Evolutionary conservation across 2,888 invertebrate species (phyloP), one percentile per base, ranked within the genome.

Genomic region (Hybos culiciformis): DNA sequence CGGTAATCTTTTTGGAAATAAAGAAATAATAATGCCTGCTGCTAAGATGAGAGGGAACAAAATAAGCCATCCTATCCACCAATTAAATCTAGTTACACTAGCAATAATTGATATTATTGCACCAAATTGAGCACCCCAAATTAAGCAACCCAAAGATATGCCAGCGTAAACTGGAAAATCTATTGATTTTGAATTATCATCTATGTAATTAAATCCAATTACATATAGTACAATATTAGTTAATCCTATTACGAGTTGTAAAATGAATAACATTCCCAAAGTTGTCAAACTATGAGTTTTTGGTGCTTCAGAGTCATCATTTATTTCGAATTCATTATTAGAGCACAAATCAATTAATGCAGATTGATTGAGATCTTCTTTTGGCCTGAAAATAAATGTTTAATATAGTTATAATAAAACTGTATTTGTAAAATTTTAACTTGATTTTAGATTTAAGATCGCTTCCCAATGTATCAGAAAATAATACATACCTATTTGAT

Each of bases 161-260:
- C 67, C 70, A 45, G 72, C 62, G 23, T 65, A 65, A 1, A 67
- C 64, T 1, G 74, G 67, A 46, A 71, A 68, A 37, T 72, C 67
- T 39, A 67, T 61, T 17, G 64, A 67, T 19, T 67, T 62, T 1
- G 73, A 70, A 53, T 78, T 77, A 50, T 78, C 77, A 47, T 78
- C 77, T 8, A 78, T 61, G 51, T 76, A 78, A 5, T 72, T 70
- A 17, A 77, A 59, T 7, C 76, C 77, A 15, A 75, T 66, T 1
- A 72, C 65, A 36, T 70, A 70, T 50, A 72, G 73, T 1, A 72
- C 69, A 23, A 71, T 55, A 14, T 64, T 63, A 0, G 66, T 70
- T 44, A 72, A 54, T 40, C 70, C 72, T 39, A 66, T 58, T 0
- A 67, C 54, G 38, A 73, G 51, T 53, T 74, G 73, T 1, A 71